Base-by-base conservation (phyloP, 2,797 vertebrate genomes). In the Gymnoscopelus braueri region DNA sequence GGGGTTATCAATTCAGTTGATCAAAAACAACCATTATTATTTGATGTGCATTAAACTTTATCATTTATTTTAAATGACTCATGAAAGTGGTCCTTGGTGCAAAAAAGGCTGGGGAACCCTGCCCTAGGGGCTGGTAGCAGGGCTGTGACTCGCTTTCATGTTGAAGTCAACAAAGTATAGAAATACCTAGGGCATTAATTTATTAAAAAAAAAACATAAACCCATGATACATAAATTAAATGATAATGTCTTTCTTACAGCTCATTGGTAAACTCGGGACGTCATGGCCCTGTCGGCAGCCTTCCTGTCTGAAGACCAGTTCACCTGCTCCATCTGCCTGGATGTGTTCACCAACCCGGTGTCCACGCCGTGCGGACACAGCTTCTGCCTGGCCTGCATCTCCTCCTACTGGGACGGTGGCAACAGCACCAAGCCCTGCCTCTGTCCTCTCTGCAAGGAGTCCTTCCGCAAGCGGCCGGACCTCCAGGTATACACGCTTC, bases 351-450 rank as follows among this genome's bases (percentile, higher is more conserved):
- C 39, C 62, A 90, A 92, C 65, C 91, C 95, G 0, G 91, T 92
- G 13, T 94, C 95, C 7, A 93, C 93, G 3, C 92, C 92, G 50
- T 96, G 96, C 15, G 96, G 96, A 15, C 96, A 96, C 93, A 96
- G 91, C 81, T 96, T 95, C 90, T 96, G 95, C 75, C 72, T 90
- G 68, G 3, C 0, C 55, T 96, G 96, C 83, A 92, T 96, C 79
- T 84, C 67, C 1, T 84, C 80, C 19, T 94, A 93, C 83, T 94
- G 93, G 93, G 86, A 93, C 0, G 59, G 75, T 15, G 48, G 47
- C 50, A 51, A n/a, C 2, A 69, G 35, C 0, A 0, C 52, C 1
- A 90, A 87, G 47, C 1, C 5, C 24, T 91, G 86, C 79, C 73
- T 76, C 58, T 96, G 95, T 62, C 94, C 95, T 2, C 69, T 93